Evolutionary conservation across 2,797 vertebrate genomes (phyloP).

Genomic region (Sebastes elongatus): DNA sequence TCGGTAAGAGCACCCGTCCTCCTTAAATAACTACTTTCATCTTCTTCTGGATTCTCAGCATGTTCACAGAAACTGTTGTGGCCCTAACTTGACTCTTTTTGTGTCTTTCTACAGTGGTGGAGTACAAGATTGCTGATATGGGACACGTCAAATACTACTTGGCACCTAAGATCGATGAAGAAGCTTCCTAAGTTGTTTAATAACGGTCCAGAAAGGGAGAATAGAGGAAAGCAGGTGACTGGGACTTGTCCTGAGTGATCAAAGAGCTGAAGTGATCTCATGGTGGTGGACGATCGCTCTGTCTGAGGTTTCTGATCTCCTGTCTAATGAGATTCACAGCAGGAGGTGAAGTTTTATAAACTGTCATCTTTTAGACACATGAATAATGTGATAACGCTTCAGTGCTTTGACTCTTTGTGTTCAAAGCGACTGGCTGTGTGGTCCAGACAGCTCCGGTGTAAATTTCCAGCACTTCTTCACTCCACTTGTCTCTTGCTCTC

Average conservation of each 20-base stretch:
- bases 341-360: neutral
- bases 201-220: conserved; percentile 10
- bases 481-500: conserved; percentile 4
- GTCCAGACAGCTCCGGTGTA: conserved; percentile 3
- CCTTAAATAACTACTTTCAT: accelerated
- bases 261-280: neutral
- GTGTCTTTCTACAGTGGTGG: conserved; percentile 85
- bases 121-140: conserved; percentile 97
- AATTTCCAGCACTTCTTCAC: conserved; percentile 38
- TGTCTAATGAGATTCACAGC: conserved; percentile 1
- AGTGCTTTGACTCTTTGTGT: neutral
- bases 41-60: neutral
- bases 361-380: neutral
- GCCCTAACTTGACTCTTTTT: neutral
- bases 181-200: conserved; percentile 74
- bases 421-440: conserved; percentile 3
- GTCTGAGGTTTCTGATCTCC: conserved; percentile 18
- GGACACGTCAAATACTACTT: conserved; percentile 95
- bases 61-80: neutral
- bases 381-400: neutral
- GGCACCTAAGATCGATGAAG: conserved; percentile 96
- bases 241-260: conserved; percentile 33
- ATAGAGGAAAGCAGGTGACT: conserved; percentile 17
- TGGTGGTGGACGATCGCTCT: neutral
- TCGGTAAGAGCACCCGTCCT: conserved; percentile 81